phyloP scores from a whole-genome alignment of 2,797 vertebrate species.

The Pantherophis alleghaniensis region DNA sequence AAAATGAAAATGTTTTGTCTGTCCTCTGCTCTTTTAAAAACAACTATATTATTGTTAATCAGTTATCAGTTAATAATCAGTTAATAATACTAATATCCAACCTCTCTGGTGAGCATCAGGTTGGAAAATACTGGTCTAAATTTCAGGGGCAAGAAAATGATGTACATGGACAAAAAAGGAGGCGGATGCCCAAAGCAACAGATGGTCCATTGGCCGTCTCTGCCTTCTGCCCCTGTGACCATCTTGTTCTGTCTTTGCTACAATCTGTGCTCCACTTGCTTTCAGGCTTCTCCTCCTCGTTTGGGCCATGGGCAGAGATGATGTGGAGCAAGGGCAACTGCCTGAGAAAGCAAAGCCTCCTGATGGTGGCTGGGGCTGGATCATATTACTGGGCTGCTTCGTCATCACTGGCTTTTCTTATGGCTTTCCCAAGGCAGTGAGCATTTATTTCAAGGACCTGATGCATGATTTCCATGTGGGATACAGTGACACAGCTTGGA shows the following conservation, averaged over 20 bases:
- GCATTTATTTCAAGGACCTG: conserved; percentile 81
- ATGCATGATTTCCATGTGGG: conserved; percentile 78
- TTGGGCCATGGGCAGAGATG: conserved; percentile 58
- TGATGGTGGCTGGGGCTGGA: conserved; percentile 82
- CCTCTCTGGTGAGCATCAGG: neutral
- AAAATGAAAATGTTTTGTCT: neutral
- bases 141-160: neutral
- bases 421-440: conserved; percentile 81
- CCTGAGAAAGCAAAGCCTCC: conserved; percentile 67
- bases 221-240: conserved; percentile 18
- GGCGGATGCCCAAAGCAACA: neutral
- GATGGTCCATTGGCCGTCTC: neutral
- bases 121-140: neutral
- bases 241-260: neutral
- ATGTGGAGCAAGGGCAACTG: conserved; percentile 55
- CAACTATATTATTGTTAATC: neutral
- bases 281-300: conserved; percentile 13
- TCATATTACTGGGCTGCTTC: conserved; percentile 76
- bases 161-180: neutral
- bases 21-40: neutral
- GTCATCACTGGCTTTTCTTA: conserved; percentile 81
- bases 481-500: conserved; percentile 82
- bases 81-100: neutral
- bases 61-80: neutral
- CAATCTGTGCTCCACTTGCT: accelerated